A percentile compares a stretch with the other conserved stretches of the same genome.
Conservation (phyloP, 2,113 vertebrate genomes). For the Mesitornis unicolor region DNA sequence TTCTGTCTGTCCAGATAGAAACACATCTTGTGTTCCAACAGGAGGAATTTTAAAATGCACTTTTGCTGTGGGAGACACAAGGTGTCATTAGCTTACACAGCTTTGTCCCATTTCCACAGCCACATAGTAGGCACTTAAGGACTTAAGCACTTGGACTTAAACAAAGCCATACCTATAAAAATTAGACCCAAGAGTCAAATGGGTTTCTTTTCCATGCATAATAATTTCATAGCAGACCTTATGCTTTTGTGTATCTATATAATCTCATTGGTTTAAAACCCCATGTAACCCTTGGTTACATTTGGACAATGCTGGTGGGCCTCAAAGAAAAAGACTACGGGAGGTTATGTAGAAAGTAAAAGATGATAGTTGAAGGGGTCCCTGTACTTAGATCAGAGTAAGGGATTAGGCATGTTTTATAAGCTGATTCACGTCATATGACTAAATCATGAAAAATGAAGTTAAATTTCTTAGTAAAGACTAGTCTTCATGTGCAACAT, state of each 20-base stretch:
- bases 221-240: background rate
- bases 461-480: background rate
- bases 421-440: background rate
- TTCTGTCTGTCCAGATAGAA: background rate
- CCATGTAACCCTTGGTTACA: background rate
- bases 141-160: background rate
- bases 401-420: background rate
- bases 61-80: background rate
- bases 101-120: background rate
- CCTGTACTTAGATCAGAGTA: background rate
- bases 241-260: background rate
- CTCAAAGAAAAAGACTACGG: background rate
- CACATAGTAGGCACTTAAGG: background rate
- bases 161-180: background rate
- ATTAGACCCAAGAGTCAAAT: background rate
- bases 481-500: background rate
- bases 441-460: background rate
- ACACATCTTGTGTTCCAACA: background rate
- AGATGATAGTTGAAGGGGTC: background rate
- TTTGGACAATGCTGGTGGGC: background rate
- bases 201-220: background rate
- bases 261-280: background rate
- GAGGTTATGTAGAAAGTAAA: background rate
- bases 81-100: background rate
- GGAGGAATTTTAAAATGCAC: background rate